phyloP scores from a whole-genome alignment of 1,140 invertebrate species.

The Drosophila bocki region DNA sequence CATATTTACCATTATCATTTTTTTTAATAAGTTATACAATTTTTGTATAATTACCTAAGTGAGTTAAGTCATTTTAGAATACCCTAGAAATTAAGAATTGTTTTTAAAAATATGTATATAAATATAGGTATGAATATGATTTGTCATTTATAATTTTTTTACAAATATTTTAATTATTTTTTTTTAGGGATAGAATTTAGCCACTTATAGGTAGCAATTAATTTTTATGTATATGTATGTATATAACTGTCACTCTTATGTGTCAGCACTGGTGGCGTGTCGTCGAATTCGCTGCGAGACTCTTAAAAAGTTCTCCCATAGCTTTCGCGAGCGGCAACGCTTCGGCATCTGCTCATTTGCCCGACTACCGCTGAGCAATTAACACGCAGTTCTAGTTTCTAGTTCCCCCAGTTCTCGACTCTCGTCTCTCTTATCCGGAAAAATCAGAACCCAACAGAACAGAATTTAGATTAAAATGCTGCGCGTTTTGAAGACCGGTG shows the following conservation, averaged over 20 bases:
- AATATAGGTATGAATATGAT: too few relatives aligned
- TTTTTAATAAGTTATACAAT: too few relatives aligned
- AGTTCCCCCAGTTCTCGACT: slow-evolving; percentile 8
- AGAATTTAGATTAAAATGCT: slow-evolving; percentile 56
- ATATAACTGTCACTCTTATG: neutral
- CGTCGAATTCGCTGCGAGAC: neutral
- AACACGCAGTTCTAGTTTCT: slow-evolving; percentile 39
- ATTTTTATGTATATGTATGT: neutral
- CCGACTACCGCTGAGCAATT: slow-evolving; percentile 36
- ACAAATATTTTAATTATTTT: too few relatives aligned
- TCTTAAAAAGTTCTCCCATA: slow-evolving; percentile 23
- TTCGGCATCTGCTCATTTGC: slow-evolving; percentile 34
- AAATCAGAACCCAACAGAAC: slow-evolving; percentile 7
- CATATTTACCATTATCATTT: too few relatives aligned
- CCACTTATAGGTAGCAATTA: too few relatives aligned
- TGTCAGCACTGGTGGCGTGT: slow-evolving; percentile 15
- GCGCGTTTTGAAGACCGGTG: slow-evolving; percentile 63
- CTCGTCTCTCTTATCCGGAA: slow-evolving; percentile 1
- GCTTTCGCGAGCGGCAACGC: slow-evolving; percentile 38
- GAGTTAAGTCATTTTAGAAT: too few relatives aligned
- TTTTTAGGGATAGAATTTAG: too few relatives aligned
- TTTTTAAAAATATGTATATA: too few relatives aligned
- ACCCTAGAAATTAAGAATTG: too few relatives aligned
- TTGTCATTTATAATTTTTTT: too few relatives aligned
- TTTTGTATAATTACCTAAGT: too few relatives aligned